Conservation (phyloP, 1,140 invertebrate species). For the Cydia pomonella region DNA sequence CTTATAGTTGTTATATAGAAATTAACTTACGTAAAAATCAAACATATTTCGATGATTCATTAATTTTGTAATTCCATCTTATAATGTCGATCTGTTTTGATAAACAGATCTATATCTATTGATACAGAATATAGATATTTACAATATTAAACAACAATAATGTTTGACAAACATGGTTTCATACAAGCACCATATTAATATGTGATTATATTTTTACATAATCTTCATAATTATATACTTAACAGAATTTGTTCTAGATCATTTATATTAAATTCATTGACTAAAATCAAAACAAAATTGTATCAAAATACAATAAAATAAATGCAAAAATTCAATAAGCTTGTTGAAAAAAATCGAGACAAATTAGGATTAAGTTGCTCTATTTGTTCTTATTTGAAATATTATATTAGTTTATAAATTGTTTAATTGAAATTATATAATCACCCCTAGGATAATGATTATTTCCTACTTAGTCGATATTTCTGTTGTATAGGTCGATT, state of each 20-base stretch:
- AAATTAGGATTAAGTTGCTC: too few species aligned
- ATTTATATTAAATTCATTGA: background rate
- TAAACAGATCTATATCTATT: too few species aligned
- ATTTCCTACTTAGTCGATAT: too few species aligned
- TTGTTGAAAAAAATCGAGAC: background rate
- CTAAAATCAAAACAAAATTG: background rate
- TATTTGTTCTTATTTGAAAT: too few species aligned
- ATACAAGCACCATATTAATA: slow-evolving; percentile 10
- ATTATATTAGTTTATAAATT: too few species aligned
- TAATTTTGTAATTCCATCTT: slow-evolving; percentile 24
- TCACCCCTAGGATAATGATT: too few species aligned
- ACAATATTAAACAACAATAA: slow-evolving; percentile 30
- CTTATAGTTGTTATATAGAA: too few species aligned
- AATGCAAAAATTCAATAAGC: background rate
- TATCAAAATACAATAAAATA: slow-evolving; percentile 35
- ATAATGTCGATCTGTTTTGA: slow-evolving; percentile 22
- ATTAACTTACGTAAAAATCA: too few species aligned
- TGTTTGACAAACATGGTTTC: slow-evolving; percentile 14
- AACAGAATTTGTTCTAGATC: slow-evolving; percentile 13
- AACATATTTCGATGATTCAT: slow-evolving; percentile 7
- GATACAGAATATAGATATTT: slow-evolving; percentile 9
- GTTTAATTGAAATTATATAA: too few species aligned
- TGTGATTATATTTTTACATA: slow-evolving; percentile 26
- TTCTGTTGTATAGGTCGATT: too few species aligned
- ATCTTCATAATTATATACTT: slow-evolving; percentile 34